Percentiles rank a stretch among this genome's conserved stretches.
Conservation (phyloP, 2,113 vertebrate species). For the Cavia aperea region DNA sequence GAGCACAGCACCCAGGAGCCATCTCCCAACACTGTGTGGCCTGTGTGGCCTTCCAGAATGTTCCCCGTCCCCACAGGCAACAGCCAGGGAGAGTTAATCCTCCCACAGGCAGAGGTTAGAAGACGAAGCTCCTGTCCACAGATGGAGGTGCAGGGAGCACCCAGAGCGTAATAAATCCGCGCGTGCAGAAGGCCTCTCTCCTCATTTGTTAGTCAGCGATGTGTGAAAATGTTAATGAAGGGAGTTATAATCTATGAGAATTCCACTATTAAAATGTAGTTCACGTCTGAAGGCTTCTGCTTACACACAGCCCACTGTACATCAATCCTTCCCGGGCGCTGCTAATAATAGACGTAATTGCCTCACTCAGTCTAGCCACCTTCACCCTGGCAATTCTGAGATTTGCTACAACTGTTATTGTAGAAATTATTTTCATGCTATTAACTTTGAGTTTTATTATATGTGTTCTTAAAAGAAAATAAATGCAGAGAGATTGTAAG, state of each 20-base stretch:
- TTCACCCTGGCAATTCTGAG: conserved; percentile 62
- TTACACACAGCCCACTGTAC: conserved; percentile 83
- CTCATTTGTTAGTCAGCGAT: conserved; percentile 93
- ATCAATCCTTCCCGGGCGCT: conserved; percentile 83
- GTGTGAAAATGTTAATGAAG: conserved; percentile 99
- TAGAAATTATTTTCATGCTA: conserved; percentile 73
- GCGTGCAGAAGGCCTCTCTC: conserved; percentile 84
- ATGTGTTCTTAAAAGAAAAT: conserved; percentile 70
- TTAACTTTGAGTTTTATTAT: conserved; percentile 69
- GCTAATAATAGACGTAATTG: conserved; percentile 86
- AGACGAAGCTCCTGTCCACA: conserved; percentile 57
- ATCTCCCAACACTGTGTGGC: neutral
- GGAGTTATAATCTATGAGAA: conserved; percentile 89
- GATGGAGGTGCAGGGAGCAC: conserved; percentile 10
- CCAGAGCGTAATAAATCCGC: conserved; percentile 79
- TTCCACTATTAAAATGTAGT: conserved; percentile 87
- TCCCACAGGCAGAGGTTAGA: conserved; percentile 54
- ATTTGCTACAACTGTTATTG: conserved; percentile 69
- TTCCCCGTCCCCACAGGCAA: neutral
- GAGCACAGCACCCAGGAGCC: neutral
- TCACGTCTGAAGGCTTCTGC: conserved; percentile 86
- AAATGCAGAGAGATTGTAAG: conserved; percentile 60
- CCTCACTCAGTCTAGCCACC: conserved; percentile 79
- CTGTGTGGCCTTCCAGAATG: conserved; percentile 3
- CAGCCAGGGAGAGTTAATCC: conserved; percentile 61